These are phyloP conservation scores for Salmo trutta DNA, from an alignment of 2,797 vertebrate genomes.

Conservation along the genomic window DNA sequence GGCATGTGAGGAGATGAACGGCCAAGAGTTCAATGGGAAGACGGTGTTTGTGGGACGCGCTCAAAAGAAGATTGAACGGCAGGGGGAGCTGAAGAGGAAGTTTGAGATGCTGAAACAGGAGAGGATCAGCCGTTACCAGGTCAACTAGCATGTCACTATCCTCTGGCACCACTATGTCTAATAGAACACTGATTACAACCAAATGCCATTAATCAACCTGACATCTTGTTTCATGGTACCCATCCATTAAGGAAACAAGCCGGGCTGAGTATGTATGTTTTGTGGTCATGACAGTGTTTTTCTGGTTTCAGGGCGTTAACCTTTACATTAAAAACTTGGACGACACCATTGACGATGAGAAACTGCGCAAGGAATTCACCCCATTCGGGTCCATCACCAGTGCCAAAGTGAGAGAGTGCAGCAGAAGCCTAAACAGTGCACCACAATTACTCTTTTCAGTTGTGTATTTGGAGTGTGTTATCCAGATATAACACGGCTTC, in stretches of 20 bases:
- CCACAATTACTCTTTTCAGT: background rate
- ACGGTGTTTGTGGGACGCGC: slow-evolving; percentile 95
- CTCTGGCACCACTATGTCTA: background rate
- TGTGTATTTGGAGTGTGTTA: slow-evolving; percentile 3
- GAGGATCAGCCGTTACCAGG: slow-evolving; percentile 97
- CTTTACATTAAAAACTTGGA: slow-evolving; percentile 99
- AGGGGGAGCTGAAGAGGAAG: slow-evolving; percentile 93
- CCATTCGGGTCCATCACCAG: slow-evolving; percentile 98
- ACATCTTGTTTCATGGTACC: background rate
- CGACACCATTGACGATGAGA: slow-evolving; percentile 98
- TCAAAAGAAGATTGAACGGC: slow-evolving; percentile 97
- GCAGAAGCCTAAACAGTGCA: background rate
- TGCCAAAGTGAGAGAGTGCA: slow-evolving; percentile 82
- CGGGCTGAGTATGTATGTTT: background rate
- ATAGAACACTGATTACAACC: background rate
- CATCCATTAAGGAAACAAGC: background rate
- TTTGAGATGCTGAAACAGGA: slow-evolving; percentile 98
- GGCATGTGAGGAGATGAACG: slow-evolving; percentile 99
- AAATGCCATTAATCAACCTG: background rate
- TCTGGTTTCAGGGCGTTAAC: slow-evolving; percentile 89
- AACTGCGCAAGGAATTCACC: slow-evolving; percentile 96
- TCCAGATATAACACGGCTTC: background rate
- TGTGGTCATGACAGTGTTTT: slow-evolving; percentile 1
- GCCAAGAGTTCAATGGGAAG: slow-evolving; percentile 92
- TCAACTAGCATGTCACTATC: slow-evolving; percentile 45